Evolutionary conservation across 2,888 invertebrate genomes (phyloP), one percentile per base, ranked within the genome.

Genomic region (Carcina quercana): DNA sequence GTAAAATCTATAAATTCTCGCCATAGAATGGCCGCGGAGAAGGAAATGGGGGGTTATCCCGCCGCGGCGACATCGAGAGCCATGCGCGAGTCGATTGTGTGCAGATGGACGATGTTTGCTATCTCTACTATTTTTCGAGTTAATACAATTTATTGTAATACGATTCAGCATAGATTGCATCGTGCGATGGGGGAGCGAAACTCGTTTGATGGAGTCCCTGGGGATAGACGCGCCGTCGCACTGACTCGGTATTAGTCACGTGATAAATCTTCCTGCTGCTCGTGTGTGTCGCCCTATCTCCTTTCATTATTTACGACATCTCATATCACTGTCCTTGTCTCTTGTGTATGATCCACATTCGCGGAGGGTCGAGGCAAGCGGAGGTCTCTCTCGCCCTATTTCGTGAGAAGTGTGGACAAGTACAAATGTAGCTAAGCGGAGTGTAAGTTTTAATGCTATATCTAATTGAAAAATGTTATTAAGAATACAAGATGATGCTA

Each of bases 91-190:
- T 61, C 74, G 70, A 74, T 75, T 71, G 72, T 75, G 76, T 79
- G 70, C 83, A 82, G 82, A 80, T 80, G 83, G 79, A 80, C 80
- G 62, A 67, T 78, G 80, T 82, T 82, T 80, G 78, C 79, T 80
- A 80, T 80, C 82, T 75, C 67, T 60, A 75, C 75, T 76, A 82
- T 82, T 80, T 82, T 80, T 79, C 80, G 76, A 82, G 79, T 79
- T 83, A 82, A 83, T 80, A 76, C 82, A 83, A 82, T 83, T 82
- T 82, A 82, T 82, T 80, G 82, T 83, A 82, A 83, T 83, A 78
- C 76, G 82, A 83, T 83, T 83, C 82, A 82, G 82, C 82, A 80
- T 80, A 82, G 83, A 82, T 83, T 82, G 83, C 80, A 79, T 79
- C 79, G 74, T 66, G 64, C 55, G 69, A 57, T 69, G 66, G 79